phyloP scores from a whole-genome alignment of 2,888 invertebrate species.

The Trichacis sp. region DNA sequence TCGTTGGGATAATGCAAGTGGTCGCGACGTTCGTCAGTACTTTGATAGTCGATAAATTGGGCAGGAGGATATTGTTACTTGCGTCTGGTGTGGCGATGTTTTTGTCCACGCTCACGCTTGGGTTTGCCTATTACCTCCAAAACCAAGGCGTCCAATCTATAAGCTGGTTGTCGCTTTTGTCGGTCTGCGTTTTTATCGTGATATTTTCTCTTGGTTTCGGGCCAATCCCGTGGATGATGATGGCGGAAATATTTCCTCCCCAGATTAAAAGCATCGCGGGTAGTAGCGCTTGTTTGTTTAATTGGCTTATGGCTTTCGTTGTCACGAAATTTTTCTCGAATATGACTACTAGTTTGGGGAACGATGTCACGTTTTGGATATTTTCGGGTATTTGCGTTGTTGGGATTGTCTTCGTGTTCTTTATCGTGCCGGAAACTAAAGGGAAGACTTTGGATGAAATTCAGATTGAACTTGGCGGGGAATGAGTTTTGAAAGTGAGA shows the following conservation, averaged over 20 bases:
- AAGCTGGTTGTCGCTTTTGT: conserved; percentile 81
- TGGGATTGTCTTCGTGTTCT: conserved; percentile 78
- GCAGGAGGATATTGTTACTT: conserved; percentile 82
- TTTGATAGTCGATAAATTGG: conserved; percentile 83
- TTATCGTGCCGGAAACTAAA: conserved; percentile 74
- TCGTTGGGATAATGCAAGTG: conserved; percentile 88
- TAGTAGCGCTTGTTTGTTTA: conserved; percentile 83
- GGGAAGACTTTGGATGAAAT: conserved; percentile 70
- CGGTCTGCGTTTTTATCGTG: conserved; percentile 81
- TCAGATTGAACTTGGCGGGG: conserved; percentile 64
- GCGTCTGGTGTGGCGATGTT: conserved; percentile 80
- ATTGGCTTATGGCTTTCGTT: conserved; percentile 85
- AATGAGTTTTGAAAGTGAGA: not conserved
- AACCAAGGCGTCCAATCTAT: conserved; percentile 71
- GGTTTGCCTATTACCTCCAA: conserved; percentile 75
- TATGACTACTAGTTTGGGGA: conserved; percentile 72
- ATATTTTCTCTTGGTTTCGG: conserved; percentile 88
- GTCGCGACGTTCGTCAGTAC: conserved; percentile 81
- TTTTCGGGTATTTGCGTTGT: conserved; percentile 77
- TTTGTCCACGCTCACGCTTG: conserved; percentile 77
- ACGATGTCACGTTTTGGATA: conserved; percentile 80
- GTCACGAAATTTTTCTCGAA: conserved; percentile 81
- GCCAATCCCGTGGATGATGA: conserved; percentile 90
- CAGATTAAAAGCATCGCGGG: conserved; percentile 83
- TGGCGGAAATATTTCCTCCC: conserved; percentile 84